Evolutionary conservation across 2,888 invertebrate genomes (phyloP).

Genomic region (Lepidocyrtinus sp.): DNA sequence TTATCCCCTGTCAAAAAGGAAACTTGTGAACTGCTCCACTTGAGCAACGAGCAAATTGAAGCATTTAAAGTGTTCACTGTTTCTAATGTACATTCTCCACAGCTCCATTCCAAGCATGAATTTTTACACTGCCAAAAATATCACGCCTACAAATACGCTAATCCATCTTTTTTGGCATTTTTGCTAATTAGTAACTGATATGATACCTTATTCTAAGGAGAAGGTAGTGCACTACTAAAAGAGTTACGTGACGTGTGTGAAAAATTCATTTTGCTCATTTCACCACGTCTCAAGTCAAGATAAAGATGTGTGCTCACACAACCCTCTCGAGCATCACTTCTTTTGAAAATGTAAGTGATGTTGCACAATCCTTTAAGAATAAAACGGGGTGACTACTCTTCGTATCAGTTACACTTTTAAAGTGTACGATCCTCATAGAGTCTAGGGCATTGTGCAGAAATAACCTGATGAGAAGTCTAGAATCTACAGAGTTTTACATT

Average conservation of each 20-base stretch:
- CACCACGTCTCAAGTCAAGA: constrained; percentile 35
- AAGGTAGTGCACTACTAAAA: background rate
- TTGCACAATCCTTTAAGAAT: constrained; percentile 8
- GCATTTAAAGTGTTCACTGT: no score
- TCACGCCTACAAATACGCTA: background rate
- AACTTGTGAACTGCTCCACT: no score
- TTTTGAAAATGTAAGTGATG: background rate
- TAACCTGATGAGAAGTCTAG: background rate
- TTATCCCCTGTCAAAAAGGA: no score
- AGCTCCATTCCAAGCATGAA: no score
- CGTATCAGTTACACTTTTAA: no score
- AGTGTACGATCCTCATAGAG: no score
- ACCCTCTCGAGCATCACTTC: background rate
- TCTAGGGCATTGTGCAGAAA: background rate
- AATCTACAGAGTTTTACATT: constrained; percentile 24
- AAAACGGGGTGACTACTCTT: no score
- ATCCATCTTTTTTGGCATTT: background rate
- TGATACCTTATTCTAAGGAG: background rate
- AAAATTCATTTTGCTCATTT: constrained; percentile 39
- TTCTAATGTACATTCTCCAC: no score
- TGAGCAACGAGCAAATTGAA: no score
- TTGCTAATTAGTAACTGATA: background rate
- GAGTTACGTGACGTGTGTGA: constrained; percentile 41
- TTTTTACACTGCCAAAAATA: background rate
- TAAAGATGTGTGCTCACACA: background rate